Percentiles rank a stretch among this genome's conserved stretches.
phyloP scores from a whole-genome alignment of 2,113 vertebrate genomes.

The Copsychus sechellarum region DNA sequence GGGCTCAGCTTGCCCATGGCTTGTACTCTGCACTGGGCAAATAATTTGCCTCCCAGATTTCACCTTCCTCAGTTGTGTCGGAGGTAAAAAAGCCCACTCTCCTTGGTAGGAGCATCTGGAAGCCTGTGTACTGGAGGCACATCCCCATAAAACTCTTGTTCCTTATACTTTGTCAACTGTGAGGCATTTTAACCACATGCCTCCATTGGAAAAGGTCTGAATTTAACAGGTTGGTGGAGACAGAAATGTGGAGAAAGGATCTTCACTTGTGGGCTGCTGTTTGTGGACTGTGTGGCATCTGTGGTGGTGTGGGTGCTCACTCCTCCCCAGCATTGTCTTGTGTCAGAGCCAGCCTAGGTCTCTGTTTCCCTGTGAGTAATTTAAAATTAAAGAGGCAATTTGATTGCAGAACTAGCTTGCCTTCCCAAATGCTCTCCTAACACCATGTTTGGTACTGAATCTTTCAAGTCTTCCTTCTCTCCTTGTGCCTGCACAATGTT shows the following conservation, averaged over 20 bases:
- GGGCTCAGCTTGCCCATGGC: neutral
- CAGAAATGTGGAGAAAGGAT: neutral
- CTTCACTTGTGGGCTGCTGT: neutral
- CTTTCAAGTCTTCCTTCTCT: neutral
- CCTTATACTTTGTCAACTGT: neutral
- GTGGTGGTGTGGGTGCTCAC: neutral
- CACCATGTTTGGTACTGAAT: neutral
- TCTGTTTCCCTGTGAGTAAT: neutral
- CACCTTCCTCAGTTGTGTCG: neutral
- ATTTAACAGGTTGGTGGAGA: neutral
- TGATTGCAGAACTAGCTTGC: neutral
- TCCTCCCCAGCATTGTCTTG: neutral
- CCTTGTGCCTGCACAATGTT: constrained; percentile 41
- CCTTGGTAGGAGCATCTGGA: neutral
- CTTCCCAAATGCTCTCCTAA: neutral
- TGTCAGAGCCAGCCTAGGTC: neutral
- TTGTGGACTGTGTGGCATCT: neutral
- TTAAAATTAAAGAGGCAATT: neutral
- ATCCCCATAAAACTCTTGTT: neutral
- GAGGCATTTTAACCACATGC: neutral
- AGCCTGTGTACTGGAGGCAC: neutral
- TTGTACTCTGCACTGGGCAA: neutral
- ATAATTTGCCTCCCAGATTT: neutral
- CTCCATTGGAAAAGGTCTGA: neutral
- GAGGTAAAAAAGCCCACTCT: fast-evolving